phyloP scores from a whole-genome alignment of 1,140 invertebrate genomes.

The Aphelinus atriplicis region DNA sequence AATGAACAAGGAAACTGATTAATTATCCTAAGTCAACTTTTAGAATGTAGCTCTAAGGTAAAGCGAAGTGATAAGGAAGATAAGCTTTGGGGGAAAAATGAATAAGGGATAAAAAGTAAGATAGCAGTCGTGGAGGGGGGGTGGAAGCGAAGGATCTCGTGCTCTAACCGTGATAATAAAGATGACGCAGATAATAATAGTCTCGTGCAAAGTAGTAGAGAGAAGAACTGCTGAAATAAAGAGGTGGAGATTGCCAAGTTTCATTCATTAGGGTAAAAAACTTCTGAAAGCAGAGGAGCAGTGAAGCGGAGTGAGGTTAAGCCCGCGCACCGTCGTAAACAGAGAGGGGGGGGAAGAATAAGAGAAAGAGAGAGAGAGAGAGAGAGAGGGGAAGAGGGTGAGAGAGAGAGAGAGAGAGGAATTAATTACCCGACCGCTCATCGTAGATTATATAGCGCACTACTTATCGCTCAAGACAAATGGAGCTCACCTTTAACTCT shows the following conservation, averaged over 20 bases:
- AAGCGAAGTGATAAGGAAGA: conserved; percentile 21
- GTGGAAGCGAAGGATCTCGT: conserved; percentile 21
- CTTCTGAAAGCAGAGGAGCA: conserved; percentile 7
- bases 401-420: conserved; percentile 1
- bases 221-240: conserved; percentile 27
- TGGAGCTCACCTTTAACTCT: conserved; percentile 19
- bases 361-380: neutral
- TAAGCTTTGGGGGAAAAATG: conserved; percentile 30
- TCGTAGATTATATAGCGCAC: conserved; percentile 27
- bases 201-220: conserved; percentile 16
- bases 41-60: conserved; percentile 14
- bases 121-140: conserved; percentile 1
- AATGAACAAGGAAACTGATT: no score
- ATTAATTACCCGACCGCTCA: conserved; percentile 22
- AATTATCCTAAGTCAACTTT: conserved; percentile 1
- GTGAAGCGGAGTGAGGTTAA: conserved; percentile 25
- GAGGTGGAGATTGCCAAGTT: conserved; percentile 40
- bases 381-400: neutral
- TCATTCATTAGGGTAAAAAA: conserved; percentile 40
- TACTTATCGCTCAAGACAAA: conserved; percentile 31
- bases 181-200: conserved; percentile 38
- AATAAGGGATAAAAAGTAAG: conserved; percentile 29
- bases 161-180: conserved; percentile 35
- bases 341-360: neutral
- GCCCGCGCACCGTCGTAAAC: conserved; percentile 20